Conservation (phyloP, 1,140 invertebrate genomes). For the Bombus waltoni region DNA sequence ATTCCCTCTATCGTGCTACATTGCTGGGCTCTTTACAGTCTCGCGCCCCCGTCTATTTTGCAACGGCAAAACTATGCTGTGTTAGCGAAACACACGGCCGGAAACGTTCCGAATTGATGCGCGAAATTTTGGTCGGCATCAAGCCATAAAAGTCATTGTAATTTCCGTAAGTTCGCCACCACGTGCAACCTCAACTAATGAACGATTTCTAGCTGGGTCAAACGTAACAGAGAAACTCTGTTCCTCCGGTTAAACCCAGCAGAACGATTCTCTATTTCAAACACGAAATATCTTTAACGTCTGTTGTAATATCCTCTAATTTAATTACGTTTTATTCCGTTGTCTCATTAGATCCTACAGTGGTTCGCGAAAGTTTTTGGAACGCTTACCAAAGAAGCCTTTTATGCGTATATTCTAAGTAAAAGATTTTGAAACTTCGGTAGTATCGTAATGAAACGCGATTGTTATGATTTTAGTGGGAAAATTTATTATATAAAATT, state of each 20-base stretch:
- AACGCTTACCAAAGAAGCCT: neutral
- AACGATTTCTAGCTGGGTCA: neutral
- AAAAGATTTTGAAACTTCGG: neutral
- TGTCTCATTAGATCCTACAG: neutral
- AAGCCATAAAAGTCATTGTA: slow-evolving; percentile 32
- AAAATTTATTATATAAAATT: too few species aligned
- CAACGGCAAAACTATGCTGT: neutral
- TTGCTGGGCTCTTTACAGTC: slow-evolving; percentile 1
- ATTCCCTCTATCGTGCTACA: neutral
- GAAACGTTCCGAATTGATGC: slow-evolving; percentile 40
- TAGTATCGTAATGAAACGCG: neutral
- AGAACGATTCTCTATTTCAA: neutral
- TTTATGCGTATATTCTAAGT: neutral
- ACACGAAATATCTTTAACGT: neutral
- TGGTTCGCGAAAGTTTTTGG: neutral
- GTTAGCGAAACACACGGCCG: neutral
- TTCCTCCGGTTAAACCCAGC: neutral
- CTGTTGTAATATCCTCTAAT: neutral
- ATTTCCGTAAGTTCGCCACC: slow-evolving; percentile 24
- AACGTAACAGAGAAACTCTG: neutral
- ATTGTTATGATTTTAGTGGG: neutral
- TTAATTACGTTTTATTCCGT: neutral
- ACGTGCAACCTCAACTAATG: slow-evolving; percentile 3
- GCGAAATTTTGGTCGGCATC: slow-evolving; percentile 30
- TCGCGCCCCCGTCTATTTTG: slow-evolving; percentile 1